Conservation (phyloP, 2,113 vertebrate species). For the Mastomys natalensis region DNA sequence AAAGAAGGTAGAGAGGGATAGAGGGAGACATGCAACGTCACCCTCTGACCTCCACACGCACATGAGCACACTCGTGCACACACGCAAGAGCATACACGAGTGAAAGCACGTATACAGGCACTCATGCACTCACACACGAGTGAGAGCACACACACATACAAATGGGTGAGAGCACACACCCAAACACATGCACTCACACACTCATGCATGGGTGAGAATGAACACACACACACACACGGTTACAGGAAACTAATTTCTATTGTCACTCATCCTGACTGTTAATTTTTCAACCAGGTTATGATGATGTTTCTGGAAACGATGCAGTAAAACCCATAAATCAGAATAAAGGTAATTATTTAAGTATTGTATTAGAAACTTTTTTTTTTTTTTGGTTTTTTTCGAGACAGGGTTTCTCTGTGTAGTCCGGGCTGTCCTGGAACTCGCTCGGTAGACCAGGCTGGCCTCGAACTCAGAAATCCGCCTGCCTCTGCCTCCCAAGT, state of each 20-base stretch:
- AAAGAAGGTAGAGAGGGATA: too few species aligned
- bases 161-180: not conserved
- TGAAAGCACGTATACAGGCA: accelerated
- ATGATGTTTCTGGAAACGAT: conserved; percentile 85
- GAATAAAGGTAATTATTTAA: conserved; percentile 86
- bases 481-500: too few species aligned
- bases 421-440: too few species aligned
- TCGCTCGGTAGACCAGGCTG: too few species aligned
- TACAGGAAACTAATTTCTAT: not conserved
- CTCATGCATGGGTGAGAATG: accelerated
- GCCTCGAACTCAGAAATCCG: too few species aligned
- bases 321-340: conserved; percentile 84
- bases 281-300: conserved; percentile 83
- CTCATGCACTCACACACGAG: not conserved
- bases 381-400: too few species aligned
- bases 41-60: not conserved
- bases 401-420: too few species aligned
- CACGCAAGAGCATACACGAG: not conserved
- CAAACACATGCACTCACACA: not conserved
- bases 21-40: not conserved
- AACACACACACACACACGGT: not conserved
- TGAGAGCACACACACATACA: not conserved
- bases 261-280: conserved; percentile 36
- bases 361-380: not conserved
- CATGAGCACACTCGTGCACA: not conserved